phyloP scores from a whole-genome alignment of 2,797 vertebrate genomes.

The Myiothlypis coronata region DNA sequence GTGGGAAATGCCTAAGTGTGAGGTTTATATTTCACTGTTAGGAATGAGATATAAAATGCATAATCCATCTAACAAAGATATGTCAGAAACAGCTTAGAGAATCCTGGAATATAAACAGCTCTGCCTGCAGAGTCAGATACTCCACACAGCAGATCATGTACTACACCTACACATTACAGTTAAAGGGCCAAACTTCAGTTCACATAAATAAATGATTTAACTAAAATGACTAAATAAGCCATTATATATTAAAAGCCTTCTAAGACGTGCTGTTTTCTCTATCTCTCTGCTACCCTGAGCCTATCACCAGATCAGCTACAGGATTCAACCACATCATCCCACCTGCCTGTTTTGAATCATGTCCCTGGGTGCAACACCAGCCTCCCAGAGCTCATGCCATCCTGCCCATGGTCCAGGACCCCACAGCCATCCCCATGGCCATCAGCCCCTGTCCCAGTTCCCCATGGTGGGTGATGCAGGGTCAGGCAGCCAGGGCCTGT shows the following conservation, averaged over 20 bases:
- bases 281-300: neutral
- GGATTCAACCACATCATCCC: neutral
- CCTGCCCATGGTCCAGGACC: neutral
- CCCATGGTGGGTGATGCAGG: neutral
- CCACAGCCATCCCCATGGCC: accelerated
- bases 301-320: neutral
- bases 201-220: neutral
- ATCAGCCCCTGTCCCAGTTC: neutral
- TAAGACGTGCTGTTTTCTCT: neutral
- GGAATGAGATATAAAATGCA: slow-evolving; percentile 10
- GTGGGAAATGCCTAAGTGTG: slow-evolving; percentile 44
- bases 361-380: neutral
- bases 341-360: neutral
- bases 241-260: neutral
- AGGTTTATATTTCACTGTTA: slow-evolving; percentile 39
- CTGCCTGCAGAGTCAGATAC: neutral
- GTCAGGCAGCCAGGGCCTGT: neutral
- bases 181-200: neutral
- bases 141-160: neutral
- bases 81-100: neutral
- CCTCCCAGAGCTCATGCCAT: accelerated
- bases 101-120: slow-evolving; percentile 5
- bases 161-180: neutral
- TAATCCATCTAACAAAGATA: slow-evolving; percentile 22
- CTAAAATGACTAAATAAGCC: neutral